These are phyloP conservation scores for Pangasius sanitwongsei DNA, from an alignment of 2,797 vertebrate genomes.

Conservation along the genomic window DNA sequence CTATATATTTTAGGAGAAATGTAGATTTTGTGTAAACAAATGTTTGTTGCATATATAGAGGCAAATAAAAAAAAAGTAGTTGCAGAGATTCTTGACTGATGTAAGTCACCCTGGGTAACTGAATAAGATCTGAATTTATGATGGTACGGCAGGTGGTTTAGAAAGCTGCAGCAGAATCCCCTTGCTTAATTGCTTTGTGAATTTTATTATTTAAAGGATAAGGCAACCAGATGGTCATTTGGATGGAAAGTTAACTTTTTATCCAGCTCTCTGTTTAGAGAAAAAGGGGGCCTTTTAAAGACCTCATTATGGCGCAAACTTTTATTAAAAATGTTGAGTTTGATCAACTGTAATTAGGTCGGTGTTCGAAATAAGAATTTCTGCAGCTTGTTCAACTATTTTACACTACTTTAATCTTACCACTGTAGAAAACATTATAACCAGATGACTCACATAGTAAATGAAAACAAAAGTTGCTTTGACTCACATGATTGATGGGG, in stretches of 20 bases:
- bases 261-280: constrained; percentile 69
- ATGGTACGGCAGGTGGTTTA: constrained; percentile 81
- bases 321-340: constrained; percentile 3
- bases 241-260: constrained; percentile 80
- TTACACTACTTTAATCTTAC: constrained; percentile 11
- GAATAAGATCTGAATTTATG: constrained; percentile 51
- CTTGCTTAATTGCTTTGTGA: constrained; percentile 77
- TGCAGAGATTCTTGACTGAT: constrained; percentile 21
- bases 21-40: background rate
- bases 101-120: constrained; percentile 45
- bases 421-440: constrained; percentile 43
- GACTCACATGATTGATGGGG: constrained; percentile 68
- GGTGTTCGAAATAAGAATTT: background rate
- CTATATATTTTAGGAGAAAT: background rate
- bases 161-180: constrained; percentile 84
- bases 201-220: constrained; percentile 88
- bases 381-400: background rate
- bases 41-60: background rate
- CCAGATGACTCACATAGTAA: constrained; percentile 52
- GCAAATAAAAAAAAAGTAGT: background rate
- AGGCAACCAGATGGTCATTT: constrained; percentile 86
- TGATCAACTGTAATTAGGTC: constrained; percentile 6
- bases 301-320: constrained; percentile 15
- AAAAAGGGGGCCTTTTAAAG: constrained; percentile 70
- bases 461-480: constrained; percentile 63